Conservation (phyloP, 2,113 vertebrate species). For the Misgurnus anguillicaudatus region DNA sequence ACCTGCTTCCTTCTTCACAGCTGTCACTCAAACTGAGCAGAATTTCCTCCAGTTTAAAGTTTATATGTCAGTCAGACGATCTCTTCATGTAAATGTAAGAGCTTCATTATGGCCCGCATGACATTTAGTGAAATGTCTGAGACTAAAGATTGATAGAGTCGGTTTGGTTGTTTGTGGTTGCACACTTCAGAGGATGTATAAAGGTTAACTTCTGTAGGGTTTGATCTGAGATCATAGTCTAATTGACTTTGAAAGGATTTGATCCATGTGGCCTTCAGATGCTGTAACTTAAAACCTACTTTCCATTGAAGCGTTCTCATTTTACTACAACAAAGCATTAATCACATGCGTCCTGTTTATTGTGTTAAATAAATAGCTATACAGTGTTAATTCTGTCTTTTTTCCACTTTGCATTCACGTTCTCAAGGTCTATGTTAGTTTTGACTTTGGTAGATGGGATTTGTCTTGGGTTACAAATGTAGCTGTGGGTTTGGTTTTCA, state of each 20-base stretch:
- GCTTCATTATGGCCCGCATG: too few relatives aligned
- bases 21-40: too few relatives aligned
- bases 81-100: too few relatives aligned
- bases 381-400: neutral
- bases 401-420: neutral
- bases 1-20: too few relatives aligned
- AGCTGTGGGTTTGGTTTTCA: neutral
- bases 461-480: neutral
- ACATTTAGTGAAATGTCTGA: too few relatives aligned
- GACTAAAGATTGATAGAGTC: neutral
- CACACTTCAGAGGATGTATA: neutral
- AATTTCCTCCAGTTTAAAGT: too few relatives aligned
- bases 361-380: neutral
- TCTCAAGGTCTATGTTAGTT: conserved; percentile 1
- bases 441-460: neutral
- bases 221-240: neutral
- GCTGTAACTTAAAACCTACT: neutral
- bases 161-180: neutral
- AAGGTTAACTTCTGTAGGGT: neutral
- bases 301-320: neutral
- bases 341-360: conserved; percentile 4
- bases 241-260: neutral
- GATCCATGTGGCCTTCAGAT: conserved; percentile 3
- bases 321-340: neutral
- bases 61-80: too few relatives aligned